Conservation (phyloP, 2,113 vertebrate genomes). For the Conger conger region DNA sequence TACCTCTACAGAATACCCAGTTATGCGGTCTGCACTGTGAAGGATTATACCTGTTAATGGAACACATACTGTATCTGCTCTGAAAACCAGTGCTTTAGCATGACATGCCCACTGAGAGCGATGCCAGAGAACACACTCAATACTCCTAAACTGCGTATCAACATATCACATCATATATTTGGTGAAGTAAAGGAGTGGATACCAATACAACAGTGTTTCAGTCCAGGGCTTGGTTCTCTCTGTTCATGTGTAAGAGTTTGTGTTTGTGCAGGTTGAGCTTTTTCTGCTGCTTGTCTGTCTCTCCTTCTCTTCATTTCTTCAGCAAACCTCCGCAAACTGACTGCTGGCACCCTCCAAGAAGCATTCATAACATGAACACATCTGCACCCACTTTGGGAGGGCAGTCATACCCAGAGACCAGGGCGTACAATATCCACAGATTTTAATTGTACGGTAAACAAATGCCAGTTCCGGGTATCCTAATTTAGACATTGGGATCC, state of each 20-base stretch:
- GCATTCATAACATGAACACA: neutral
- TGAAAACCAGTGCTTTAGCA: too few species aligned
- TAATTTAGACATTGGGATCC: constrained; percentile 10
- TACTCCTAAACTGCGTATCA: neutral
- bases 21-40: too few species aligned
- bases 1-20: too few species aligned
- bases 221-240: too few species aligned
- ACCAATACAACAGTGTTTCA: neutral
- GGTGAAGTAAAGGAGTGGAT: neutral
- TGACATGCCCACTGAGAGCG: too few species aligned
- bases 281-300: neutral
- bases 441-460: constrained; percentile 4
- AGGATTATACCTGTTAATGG: too few species aligned
- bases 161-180: neutral
- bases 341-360: neutral
- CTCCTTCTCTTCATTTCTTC: neutral
- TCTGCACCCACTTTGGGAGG: constrained; percentile 4
- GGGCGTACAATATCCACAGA: constrained; percentile 8
- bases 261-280: neutral
- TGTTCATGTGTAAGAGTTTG: neutral
- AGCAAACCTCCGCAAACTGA: neutral
- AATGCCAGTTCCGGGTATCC: neutral
- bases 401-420: neutral
- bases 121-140: neutral
- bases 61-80: too few species aligned